phyloP scores from a whole-genome alignment of 2,888 invertebrate species.

The Ellobium chinense region DNA sequence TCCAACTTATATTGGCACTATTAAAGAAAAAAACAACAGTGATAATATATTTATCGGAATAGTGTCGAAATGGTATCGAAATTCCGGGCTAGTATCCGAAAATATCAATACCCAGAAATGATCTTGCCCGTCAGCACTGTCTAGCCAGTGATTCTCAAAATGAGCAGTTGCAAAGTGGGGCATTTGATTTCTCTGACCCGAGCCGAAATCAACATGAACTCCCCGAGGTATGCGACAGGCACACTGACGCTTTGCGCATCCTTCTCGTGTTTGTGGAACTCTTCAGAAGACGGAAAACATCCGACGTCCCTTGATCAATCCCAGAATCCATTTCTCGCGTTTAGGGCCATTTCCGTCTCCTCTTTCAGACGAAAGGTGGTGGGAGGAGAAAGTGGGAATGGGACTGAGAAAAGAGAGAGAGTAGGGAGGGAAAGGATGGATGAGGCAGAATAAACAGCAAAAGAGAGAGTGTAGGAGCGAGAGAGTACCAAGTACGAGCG shows the following conservation, averaged over 20 bases:
- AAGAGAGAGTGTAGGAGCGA: not conserved
- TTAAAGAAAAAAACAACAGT: no score
- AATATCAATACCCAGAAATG: no score
- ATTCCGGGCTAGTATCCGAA: no score
- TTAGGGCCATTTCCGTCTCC: not conserved
- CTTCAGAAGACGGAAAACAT: conserved; percentile 1
- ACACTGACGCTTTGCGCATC: not conserved
- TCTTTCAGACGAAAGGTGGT: not conserved
- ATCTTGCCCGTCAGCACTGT: no score
- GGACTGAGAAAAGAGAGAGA: no score
- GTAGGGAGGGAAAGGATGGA: not conserved
- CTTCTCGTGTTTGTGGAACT: not conserved
- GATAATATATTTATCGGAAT: no score
- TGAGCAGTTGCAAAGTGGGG: no score
- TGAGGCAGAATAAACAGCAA: not conserved
- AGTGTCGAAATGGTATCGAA: no score
- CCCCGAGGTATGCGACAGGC: not conserved
- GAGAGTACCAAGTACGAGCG: no score
- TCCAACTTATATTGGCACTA: no score
- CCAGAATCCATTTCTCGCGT: not conserved
- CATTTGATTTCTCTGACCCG: conserved; percentile 4
- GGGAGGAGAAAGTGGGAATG: not conserved
- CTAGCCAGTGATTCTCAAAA: no score
- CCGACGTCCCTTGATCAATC: not conserved
- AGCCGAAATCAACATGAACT: not conserved